phyloP scores from a whole-genome alignment of 1,140 invertebrate species.

The Ceratoteleas bidentatus region DNA sequence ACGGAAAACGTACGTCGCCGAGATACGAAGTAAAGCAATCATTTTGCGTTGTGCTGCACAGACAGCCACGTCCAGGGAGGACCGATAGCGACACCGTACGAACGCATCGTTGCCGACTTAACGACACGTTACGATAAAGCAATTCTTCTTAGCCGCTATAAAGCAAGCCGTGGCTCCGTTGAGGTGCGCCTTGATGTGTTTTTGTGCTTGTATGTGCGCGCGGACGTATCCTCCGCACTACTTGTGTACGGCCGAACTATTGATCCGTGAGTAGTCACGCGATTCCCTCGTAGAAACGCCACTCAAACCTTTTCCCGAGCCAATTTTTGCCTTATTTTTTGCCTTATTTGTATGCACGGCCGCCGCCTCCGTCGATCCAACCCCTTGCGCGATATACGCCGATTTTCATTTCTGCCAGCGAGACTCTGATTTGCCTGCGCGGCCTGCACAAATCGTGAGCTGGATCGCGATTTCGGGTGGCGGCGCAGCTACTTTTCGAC shows the following conservation, averaged over 20 bases:
- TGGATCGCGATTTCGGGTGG: conserved; percentile 24
- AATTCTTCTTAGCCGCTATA: conserved; percentile 52
- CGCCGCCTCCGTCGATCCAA: conserved; percentile 42
- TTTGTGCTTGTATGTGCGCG: conserved; percentile 39
- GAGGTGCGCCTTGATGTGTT: conserved; percentile 53
- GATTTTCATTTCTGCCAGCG: conserved; percentile 50
- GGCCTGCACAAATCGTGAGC: conserved; percentile 22
- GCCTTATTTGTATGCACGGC: conserved; percentile 62
- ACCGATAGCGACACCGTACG: conserved; percentile 12
- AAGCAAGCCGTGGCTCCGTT: conserved; percentile 31
- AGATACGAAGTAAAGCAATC: conserved; percentile 44
- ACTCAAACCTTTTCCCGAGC: conserved; percentile 76
- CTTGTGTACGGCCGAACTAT: conserved; percentile 74
- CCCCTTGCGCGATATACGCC: conserved; percentile 45
- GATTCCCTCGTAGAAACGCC: conserved; percentile 79
- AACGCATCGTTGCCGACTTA: conserved; percentile 41
- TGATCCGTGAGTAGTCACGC: conserved; percentile 80
- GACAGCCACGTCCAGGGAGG: conserved; percentile 36
- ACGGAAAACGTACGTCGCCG: too few relatives aligned
- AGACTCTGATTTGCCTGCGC: conserved; percentile 18
- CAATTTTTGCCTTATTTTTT: conserved; percentile 66
- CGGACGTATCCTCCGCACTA: conserved; percentile 46
- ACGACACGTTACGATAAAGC: conserved; percentile 54
- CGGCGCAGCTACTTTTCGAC: too few relatives aligned
- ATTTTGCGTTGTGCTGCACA: conserved; percentile 55